Evolutionary conservation across 2,113 vertebrate genomes (phyloP), one percentile per base, ranked within the genome.

Genomic region (Callorhinus ursinus): DNA sequence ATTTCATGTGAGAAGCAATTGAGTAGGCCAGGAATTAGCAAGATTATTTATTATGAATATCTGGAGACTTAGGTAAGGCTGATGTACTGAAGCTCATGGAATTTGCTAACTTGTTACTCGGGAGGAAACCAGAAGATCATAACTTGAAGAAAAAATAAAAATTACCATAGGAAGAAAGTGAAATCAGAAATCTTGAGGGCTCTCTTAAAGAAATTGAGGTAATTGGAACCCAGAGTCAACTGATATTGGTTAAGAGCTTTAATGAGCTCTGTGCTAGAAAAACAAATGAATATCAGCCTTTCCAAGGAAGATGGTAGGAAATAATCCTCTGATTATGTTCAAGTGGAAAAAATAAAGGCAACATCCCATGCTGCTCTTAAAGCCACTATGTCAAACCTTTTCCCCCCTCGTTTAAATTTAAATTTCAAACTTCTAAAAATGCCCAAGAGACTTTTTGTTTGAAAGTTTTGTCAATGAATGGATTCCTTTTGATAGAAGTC

Each of bases 121-220:
- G 55, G 5, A n/a, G 82, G 61, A 90, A 89, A 21, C 4, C 8
- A 65, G 46, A 69, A 71, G 26, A 42, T 42, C 31, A 42, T 79
- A 46, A 53, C 24, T 88, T 92, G 36, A 63, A 46, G 42, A 22
- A 61, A 90, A 94, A 55, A 59, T 33, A 36, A 72, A 79, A 33
- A 81, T 84, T 53, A 76, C 19, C 59, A 76, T 33, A 42, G 77
- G 46, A 92, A 95, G 57, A 89, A 79, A 61, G n/a, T 71, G 22
- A 88, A 77, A 81, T 86, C 16, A 65, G 81, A 95, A 95, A 72
- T 65, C 42, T 49, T 69, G 5, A 86, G 53, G 39, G 1, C 6
- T 82, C 46, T 12, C 33, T 90, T 77, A 22, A 84, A 94, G 94
- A 53, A 95, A 97, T 49, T 81, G 33, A 94, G 36, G 42, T 86